A percentile compares a stretch with the other conserved stretches of the same genome.
Conservation (phyloP, 2,888 invertebrate genomes). For the Lasioglossum zephyrum region DNA sequence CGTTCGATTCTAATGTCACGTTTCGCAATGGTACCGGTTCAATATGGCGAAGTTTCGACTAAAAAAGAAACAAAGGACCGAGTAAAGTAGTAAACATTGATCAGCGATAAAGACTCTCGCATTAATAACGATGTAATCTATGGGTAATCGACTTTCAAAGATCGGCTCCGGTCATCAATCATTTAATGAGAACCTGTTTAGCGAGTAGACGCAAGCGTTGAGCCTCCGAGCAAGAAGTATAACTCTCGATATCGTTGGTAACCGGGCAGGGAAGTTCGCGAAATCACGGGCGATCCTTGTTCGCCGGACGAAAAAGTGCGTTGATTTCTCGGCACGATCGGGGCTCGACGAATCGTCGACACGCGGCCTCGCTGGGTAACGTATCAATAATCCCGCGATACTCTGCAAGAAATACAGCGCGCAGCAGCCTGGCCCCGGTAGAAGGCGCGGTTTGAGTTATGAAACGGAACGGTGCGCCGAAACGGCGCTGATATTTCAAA, state of each 20-base stretch:
- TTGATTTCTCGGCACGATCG: background rate
- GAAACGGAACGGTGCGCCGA: constrained; percentile 33
- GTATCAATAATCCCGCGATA: constrained; percentile 26
- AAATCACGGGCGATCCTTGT: background rate
- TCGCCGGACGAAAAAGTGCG: background rate
- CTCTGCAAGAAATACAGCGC: constrained; percentile 44
- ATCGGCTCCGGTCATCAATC: constrained; percentile 11
- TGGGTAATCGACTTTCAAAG: constrained; percentile 5
- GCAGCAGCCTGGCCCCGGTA: background rate
- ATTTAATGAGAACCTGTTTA: constrained; percentile 13
- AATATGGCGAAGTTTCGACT: background rate
- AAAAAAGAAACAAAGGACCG: background rate
- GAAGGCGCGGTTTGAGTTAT: constrained; percentile 37
- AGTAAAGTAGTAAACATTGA: background rate
- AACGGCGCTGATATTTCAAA: constrained; percentile 50
- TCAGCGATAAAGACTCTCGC: background rate
- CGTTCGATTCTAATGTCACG: background rate
- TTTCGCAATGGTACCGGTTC: background rate
- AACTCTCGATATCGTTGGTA: background rate
- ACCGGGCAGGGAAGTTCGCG: background rate
- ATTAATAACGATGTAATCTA: constrained; percentile 7
- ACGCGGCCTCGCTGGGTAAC: constrained; percentile 11
- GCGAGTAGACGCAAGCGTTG: background rate
- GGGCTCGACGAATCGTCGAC: constrained; percentile 25
- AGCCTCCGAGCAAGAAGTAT: background rate